phyloP scores from a whole-genome alignment of 2,888 invertebrate genomes.

The Himalopsyche japonica region DNA sequence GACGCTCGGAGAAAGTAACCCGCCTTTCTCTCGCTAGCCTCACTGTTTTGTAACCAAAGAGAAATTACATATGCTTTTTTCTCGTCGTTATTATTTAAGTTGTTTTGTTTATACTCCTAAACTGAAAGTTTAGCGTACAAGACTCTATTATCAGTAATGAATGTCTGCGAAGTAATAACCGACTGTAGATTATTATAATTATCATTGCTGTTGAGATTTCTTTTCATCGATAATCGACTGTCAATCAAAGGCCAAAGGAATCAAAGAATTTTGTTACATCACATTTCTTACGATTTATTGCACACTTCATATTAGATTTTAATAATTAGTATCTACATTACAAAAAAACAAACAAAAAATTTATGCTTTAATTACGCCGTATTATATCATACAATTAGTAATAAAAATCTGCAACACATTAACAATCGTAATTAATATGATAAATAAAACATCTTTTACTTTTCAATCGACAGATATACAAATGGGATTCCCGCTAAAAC shows the following conservation, averaged over 20 bases:
- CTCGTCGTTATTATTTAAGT: background rate
- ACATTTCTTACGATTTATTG: background rate
- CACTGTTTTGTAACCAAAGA: slow-evolving; percentile 28
- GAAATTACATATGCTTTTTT: slow-evolving; percentile 32
- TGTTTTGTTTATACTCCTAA: background rate
- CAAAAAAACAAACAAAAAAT: too few species aligned
- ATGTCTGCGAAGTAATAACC: background rate
- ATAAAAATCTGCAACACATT: too few species aligned
- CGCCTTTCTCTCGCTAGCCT: slow-evolving; percentile 9
- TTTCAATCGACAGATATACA: too few species aligned
- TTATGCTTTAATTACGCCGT: too few species aligned
- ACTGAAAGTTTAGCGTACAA: background rate
- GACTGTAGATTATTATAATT: background rate
- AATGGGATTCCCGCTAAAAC: background rate
- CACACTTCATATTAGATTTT: too few species aligned
- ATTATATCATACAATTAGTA: too few species aligned
- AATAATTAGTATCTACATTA: too few species aligned
- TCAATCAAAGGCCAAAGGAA: background rate
- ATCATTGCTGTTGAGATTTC: background rate
- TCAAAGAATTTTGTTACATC: background rate
- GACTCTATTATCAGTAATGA: background rate
- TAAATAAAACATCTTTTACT: too few species aligned
- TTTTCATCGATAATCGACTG: background rate
- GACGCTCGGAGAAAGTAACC: slow-evolving; percentile 25
- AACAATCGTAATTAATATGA: too few species aligned